Evolutionary conservation across 1,140 invertebrate genomes (phyloP).

Genomic region (Heliothis virescens): DNA sequence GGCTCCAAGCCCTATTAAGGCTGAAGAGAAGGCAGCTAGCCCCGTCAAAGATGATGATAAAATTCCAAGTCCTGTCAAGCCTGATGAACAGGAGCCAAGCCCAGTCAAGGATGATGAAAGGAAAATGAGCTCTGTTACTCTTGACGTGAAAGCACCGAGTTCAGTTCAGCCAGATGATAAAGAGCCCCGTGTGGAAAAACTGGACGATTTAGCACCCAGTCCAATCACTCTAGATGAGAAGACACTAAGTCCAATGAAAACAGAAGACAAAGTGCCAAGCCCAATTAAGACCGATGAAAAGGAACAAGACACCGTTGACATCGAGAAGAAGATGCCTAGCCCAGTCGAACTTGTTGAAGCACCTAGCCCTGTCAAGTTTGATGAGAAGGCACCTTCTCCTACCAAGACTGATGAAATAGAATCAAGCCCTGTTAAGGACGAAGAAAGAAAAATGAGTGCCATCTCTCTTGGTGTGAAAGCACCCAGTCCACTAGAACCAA

Average conservation of each 20-base stretch:
- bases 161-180: neutral
- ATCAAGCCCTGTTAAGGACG: neutral
- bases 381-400: neutral
- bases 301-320: neutral
- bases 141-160: neutral
- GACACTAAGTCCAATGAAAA: neutral
- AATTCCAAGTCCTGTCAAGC: neutral
- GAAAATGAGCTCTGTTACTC: neutral
- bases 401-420: neutral
- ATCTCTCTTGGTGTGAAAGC: neutral
- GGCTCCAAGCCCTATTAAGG: too few species aligned
- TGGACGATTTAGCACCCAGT: neutral
- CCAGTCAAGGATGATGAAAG: too few species aligned
- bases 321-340: neutral
- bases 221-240: neutral
- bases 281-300: neutral
- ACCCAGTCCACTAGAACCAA: neutral
- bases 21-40: neutral
- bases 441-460: neutral
- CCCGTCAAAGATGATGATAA: too few species aligned
- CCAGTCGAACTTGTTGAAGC: neutral
- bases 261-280: neutral
- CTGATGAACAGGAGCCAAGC: neutral
- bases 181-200: neutral
- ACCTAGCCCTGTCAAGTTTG: neutral